Evolutionary conservation across 2,113 vertebrate species (phyloP), one percentile per base, ranked within the genome.

Genomic region (Pungitius pungitius): DNA sequence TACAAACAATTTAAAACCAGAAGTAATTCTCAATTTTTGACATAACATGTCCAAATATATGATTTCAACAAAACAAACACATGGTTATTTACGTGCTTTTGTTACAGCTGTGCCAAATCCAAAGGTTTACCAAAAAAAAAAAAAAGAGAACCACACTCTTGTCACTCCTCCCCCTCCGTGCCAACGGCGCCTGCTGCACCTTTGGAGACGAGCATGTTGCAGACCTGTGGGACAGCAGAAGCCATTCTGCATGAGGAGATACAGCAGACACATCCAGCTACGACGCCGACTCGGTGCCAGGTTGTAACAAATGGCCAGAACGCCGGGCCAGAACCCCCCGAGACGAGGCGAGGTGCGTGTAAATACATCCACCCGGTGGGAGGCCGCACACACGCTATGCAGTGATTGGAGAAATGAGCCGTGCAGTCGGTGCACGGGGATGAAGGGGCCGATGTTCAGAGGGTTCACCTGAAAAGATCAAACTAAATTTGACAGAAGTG

Each of bases 291-390:
- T 30, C 22, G 40, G 75, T 84, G 84, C 85, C 83, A 83, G 79
- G 72, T 63, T 83, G 79, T 77, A 80, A 81, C 86, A 86, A 88
- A 88, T 87, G 62, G 58, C 70, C 57, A 40, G 76, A 76, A 85
- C 57, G 73, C 86, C 82, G 61, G 84, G 84, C 66, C 73, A 62
- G 70, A 63, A 60, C 72, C 73, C 30, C 82, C 82, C 13, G 75
- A 77, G 84, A 81, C 49, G 14, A 80, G 78, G 56, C 73, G 40
- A 51, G 81, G 77, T 69, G 73, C 75, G 81, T 70, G 75, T 80
- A 70, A 84, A 85, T 70, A 60, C 81, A 81, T 66, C 64, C 75
- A 64, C 64, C 71, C 86, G 17, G 61, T 57, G 57, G 83, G 82
- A 88, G 52, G 60, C 61, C 77, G 76, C n/a, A n/a, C 74, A 63